Base-by-base conservation (phyloP, 2,888 invertebrate genomes). In the Lottia scabra region DNA sequence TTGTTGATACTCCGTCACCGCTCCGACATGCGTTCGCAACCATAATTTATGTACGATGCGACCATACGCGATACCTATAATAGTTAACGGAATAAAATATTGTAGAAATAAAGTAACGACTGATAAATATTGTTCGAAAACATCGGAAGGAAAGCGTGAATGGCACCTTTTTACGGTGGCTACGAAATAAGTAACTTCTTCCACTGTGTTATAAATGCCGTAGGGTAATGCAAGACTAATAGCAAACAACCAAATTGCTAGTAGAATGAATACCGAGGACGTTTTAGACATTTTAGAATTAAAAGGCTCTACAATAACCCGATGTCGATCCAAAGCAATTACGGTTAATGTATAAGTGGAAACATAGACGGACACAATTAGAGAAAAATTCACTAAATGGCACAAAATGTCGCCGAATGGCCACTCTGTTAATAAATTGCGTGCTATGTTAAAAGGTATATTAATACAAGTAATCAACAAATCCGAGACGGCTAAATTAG, bases 321-420 rank as follows among this genome's bases (percentile, higher is more conserved):
- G 75, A 78, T 90, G 90, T 27, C 91, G 80, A 79, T 91, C 90
- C 8, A 90, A 65, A 3, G 90, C 90, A 64, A 91, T 91, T 27
- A 87, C 88, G 8, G 88, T 88, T 85, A 91, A 87, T 0, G 90
- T 91, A 77, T 90, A 89, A 3, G 90, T 90, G 0, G 90, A 90
- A 23, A 90, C 90, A 78, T 91, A 91, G 2, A 89, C 89, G 3
- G 89, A 88, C 12, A 87, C 83, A 70, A 90, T 89, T 67, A 90
- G 87, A 3, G 90, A 87, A 70, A 90, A 88, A 64, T 90, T 90
- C 38, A 90, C 87, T 62, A 89, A 75, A 45, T 86, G 86, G 78
- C 91, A 91, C 77, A 90, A 83, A 62, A 88, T 81, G 16, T 84
- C 79, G 0, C 91, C 91, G 75, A 91, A 90, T 4, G 89, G 89